Conservation (phyloP, 2,888 invertebrate species). For the Reticulitermes lucifugus region DNA sequence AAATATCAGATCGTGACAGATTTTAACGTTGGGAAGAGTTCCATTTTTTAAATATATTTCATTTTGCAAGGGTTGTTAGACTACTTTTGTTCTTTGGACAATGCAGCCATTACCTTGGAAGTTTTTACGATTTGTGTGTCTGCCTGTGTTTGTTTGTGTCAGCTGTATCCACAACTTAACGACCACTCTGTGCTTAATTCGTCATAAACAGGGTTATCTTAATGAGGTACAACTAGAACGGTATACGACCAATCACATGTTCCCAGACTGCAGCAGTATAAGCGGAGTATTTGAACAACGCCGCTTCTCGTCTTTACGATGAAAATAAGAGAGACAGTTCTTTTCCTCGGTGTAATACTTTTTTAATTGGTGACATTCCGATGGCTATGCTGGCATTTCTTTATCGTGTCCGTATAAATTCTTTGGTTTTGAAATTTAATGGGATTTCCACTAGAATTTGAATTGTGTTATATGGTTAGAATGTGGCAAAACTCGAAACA, state of each 20-base stretch:
- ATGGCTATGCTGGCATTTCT: neutral
- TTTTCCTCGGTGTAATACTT: neutral
- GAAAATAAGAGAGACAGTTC: neutral
- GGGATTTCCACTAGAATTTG: too few species aligned
- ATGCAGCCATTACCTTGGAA: neutral
- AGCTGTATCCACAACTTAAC: neutral
- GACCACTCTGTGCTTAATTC: neutral
- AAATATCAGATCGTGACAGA: too few species aligned
- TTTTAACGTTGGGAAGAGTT: too few species aligned
- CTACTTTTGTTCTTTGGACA: neutral
- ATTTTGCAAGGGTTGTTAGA: too few species aligned
- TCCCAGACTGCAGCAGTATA: neutral
- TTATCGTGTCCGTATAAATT: neutral
- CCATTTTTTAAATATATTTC: too few species aligned
- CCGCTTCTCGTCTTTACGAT: neutral
- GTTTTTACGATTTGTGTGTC: neutral
- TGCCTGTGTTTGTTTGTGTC: neutral
- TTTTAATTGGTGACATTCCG: neutral
- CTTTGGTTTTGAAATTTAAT: too few species aligned
- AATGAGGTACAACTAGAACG: neutral
- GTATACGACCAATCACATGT: neutral
- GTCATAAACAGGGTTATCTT: neutral
- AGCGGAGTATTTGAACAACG: neutral
- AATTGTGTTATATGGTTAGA: too few species aligned
- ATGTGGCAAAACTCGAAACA: too few species aligned